Base-by-base conservation (phyloP, 2,797 vertebrate species). In the Eleutherodactylus coqui region DNA sequence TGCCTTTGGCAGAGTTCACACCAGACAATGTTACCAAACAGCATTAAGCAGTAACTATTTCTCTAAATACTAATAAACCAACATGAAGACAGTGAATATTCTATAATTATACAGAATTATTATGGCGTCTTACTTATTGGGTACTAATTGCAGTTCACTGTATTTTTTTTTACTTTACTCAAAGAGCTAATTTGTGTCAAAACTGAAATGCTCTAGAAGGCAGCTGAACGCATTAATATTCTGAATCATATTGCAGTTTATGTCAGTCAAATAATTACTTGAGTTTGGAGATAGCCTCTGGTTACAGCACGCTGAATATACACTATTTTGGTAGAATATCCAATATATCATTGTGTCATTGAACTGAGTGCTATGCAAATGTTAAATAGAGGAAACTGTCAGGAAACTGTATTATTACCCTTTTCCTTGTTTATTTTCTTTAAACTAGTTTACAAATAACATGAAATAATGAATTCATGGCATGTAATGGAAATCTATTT, bases 231-330 rank as follows among this genome's bases (percentile, higher is more conserved):
- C 69, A 72, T 72, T 72, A 43, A n/a, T 27, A 72, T 72, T 72
- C 69, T n/a, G 69, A 72, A 72, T 72, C 38, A 45, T 45, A 72
- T 72, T 72, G 38, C 69, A 72, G 69, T 45, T 72, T 72, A 72
- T 72, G 38, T 72, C 69, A 72, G 38, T 72, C 69, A 72, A 43
- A 72, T 72, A 72, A 45, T 27, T 43, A 7, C 38, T 72, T 45
- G 38, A 72, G 69, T 43, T 72, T 72, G 38, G 69, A 43, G 69
- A 43, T 72, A 72, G 38, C 69, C 69, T 45, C 69, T 72, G 69
- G 69, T 72, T 72, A 45, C 38, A 72, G 41, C 69, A 43, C 3
- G 24, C 24, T 72, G 38, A 72, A 45, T 43, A 24, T 72, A 27
- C 69, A 43, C 24, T 72, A 45, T 72, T 72, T 41, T n/a, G n/a